phyloP scores from a whole-genome alignment of 2,113 vertebrate species.

The Lethenteron reissneri region DNA sequence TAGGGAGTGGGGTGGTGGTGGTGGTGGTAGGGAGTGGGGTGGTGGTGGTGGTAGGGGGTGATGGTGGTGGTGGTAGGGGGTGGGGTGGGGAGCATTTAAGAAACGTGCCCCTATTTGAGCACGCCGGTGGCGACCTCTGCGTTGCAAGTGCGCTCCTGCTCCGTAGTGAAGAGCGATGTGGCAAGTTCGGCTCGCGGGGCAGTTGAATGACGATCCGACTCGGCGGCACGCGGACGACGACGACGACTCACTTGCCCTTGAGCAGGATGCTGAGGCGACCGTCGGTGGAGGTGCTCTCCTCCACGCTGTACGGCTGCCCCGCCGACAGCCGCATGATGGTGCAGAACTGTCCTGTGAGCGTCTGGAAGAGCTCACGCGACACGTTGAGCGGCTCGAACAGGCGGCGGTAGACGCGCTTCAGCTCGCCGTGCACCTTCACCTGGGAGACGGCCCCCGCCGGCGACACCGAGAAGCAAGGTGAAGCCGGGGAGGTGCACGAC shows the following conservation, averaged over 20 bases:
- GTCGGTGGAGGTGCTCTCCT: constrained; percentile 90
- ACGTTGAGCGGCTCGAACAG: constrained; percentile 87
- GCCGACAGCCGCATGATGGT: constrained; percentile 63
- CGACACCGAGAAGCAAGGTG: constrained; percentile 10
- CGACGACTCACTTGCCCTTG: constrained; percentile 58
- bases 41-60: no score
- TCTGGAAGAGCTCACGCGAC: constrained; percentile 61
- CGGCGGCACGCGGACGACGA: no score
- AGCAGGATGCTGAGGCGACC: constrained; percentile 80
- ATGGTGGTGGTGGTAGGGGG: no score
- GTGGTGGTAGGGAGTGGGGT: no score
- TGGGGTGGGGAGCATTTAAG: no score
- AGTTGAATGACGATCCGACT: no score
- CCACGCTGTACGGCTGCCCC: constrained; percentile 63
- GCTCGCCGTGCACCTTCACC: constrained; percentile 85
- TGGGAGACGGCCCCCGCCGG: constrained; percentile 18
- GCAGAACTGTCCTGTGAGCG: constrained; percentile 84
- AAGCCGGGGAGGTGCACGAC: neutral
- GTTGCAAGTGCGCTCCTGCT: no score
- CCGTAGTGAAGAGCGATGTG: no score
- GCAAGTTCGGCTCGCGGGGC: no score
- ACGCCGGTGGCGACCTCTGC: no score
- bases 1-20: no score
- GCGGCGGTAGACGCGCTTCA: constrained; percentile 55
- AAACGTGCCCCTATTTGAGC: no score